Conservation (phyloP, 2,888 invertebrate genomes). For the Phragmatobia fuliginosa region DNA sequence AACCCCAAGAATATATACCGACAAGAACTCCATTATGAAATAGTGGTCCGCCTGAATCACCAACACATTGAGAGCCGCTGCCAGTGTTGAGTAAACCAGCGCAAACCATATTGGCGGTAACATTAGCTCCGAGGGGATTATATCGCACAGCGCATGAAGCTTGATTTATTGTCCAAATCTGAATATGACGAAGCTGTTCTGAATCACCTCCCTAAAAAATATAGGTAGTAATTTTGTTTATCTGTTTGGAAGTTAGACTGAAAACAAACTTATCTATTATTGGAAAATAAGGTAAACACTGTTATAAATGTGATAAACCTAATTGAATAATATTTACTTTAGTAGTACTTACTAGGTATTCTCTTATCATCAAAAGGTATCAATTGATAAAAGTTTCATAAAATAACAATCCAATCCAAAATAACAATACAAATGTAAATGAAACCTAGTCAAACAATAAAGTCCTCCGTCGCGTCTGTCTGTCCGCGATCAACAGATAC, state of each 20-base stretch:
- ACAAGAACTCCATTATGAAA: conserved; percentile 54
- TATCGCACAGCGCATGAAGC: conserved; percentile 43
- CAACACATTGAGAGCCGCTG: conserved; percentile 58
- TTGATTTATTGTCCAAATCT: conserved; percentile 59
- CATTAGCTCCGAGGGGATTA: conserved; percentile 7
- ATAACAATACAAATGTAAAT: too few species aligned
- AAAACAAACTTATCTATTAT: too few species aligned
- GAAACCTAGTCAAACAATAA: too few species aligned
- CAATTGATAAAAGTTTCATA: too few species aligned
- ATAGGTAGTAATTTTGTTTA: not conserved
- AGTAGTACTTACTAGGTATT: not conserved
- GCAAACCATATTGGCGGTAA: conserved; percentile 59
- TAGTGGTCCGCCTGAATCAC: conserved; percentile 60
- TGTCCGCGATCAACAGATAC: too few species aligned
- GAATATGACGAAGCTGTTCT: conserved; percentile 58
- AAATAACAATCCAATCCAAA: too few species aligned
- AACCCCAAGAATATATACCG: conserved; percentile 57
- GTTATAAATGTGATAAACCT: not conserved
- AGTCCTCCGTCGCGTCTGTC: too few species aligned
- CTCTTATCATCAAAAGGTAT: not conserved
- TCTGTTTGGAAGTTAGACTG: not conserved
- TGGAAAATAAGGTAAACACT: too few species aligned
- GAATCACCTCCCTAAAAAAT: conserved; percentile 42
- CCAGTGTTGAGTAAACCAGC: conserved; percentile 55
- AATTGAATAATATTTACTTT: not conserved